These are phyloP conservation scores for Philaethria dido DNA, from an alignment of 2,888 invertebrate species.

Conservation along the genomic window DNA sequence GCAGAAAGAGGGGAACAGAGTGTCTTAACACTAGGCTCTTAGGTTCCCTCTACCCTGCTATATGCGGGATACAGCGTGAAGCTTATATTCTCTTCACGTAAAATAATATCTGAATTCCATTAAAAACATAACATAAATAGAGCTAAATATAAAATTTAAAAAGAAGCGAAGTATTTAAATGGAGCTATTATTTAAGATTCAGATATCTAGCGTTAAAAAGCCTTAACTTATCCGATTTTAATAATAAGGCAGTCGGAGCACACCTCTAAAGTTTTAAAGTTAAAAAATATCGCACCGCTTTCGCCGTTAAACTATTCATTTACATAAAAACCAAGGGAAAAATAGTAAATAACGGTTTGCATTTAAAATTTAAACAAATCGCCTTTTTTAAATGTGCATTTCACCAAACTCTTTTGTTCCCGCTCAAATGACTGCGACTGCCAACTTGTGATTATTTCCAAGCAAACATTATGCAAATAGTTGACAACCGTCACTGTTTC, in stretches of 20 bases:
- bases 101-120: background rate
- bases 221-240: slow-evolving; percentile 28
- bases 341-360: slow-evolving; percentile 43
- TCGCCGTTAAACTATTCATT: slow-evolving; percentile 39
- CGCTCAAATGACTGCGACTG: slow-evolving; percentile 51
- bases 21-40: no score
- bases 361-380: slow-evolving; percentile 46
- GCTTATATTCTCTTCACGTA: background rate
- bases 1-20: no score
- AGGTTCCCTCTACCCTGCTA: no score
- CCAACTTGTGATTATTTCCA: slow-evolving; percentile 57
- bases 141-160: background rate
- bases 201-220: slow-evolving; percentile 6
- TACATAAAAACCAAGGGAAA: slow-evolving; percentile 38
- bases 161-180: slow-evolving; percentile 5
- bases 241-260: slow-evolving; percentile 28
- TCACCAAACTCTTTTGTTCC: slow-evolving; percentile 46
- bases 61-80: no score
- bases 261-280: slow-evolving; percentile 23
- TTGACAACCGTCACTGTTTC: slow-evolving; percentile 52
- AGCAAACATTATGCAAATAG: slow-evolving; percentile 59
- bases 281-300: slow-evolving; percentile 25
- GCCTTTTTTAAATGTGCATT: slow-evolving; percentile 44
- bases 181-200: slow-evolving; percentile 10
- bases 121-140: background rate